A percentile compares a stretch with the other conserved stretches of the same genome.
These are phyloP conservation scores for Bilobella aurantiaca DNA, from an alignment of 1,140 invertebrate species.

Conservation along the genomic window DNA sequence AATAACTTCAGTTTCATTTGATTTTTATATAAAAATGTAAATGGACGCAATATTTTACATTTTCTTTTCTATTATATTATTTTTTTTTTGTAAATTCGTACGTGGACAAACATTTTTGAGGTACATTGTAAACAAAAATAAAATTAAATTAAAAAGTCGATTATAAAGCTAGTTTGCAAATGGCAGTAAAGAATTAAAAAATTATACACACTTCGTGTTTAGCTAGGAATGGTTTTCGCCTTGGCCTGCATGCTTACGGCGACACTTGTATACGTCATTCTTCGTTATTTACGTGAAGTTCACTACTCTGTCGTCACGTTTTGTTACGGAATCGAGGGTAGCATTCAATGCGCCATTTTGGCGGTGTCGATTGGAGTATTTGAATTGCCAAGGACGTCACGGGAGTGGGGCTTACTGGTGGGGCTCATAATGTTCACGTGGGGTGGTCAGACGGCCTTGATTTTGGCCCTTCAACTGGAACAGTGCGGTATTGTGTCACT, in stretches of 20 bases:
- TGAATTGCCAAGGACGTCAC: background rate
- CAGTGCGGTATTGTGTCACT: constrained; percentile 21
- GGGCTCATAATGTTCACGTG: constrained; percentile 9
- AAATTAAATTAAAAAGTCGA: too few relatives aligned
- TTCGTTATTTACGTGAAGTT: constrained; percentile 17
- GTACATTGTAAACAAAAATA: too few relatives aligned
- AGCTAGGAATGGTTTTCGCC: constrained; percentile 4
- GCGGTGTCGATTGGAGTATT: background rate
- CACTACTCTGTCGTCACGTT: constrained; percentile 15
- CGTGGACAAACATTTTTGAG: too few relatives aligned
- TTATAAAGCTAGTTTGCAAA: too few relatives aligned
- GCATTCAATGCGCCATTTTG: background rate
- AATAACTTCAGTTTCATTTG: too few relatives aligned
- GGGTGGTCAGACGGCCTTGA: constrained; percentile 11
- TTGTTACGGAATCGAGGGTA: constrained; percentile 9
- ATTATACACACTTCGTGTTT: too few relatives aligned
- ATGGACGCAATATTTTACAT: too few relatives aligned
- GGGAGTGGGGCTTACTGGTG: constrained; percentile 6
- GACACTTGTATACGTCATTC: constrained; percentile 7
- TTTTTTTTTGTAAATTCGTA: too few relatives aligned
- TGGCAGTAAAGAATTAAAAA: too few relatives aligned
- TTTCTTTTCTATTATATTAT: too few relatives aligned
- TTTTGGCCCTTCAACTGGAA: constrained; percentile 18
- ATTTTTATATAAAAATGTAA: too few relatives aligned
- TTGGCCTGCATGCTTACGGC: background rate